Evolutionary conservation across 2,113 vertebrate genomes (phyloP).

Genomic region (Burhinus bistriatus): DNA sequence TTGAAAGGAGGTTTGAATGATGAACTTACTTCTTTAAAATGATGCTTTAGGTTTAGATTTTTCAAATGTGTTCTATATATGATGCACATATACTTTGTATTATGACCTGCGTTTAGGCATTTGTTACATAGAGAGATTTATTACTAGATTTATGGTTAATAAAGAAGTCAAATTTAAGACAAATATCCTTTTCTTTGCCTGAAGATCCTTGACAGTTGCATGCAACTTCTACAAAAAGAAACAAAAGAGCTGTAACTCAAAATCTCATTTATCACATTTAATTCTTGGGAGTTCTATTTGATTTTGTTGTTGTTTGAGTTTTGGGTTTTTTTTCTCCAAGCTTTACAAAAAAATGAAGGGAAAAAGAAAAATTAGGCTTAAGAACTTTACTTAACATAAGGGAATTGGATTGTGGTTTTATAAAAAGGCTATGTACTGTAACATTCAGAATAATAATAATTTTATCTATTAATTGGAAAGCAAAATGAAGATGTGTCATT

Average conservation of each 20-base stretch:
- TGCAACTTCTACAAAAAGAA: background rate
- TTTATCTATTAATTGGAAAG: background rate
- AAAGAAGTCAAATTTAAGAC: background rate
- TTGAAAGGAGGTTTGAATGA: constrained; percentile 1
- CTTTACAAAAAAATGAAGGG: background rate
- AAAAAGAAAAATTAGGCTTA: background rate
- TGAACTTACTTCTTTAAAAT: background rate
- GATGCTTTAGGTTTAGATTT: background rate
- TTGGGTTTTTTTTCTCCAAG: background rate
- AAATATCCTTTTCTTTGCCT: background rate
- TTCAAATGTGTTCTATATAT: background rate
- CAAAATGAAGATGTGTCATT: background rate
- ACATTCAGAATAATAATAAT: background rate
- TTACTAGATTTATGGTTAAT: background rate
- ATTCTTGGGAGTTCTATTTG: background rate
- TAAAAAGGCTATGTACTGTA: background rate
- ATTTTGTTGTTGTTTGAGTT: background rate
- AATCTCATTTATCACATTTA: background rate
- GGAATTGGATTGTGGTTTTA: background rate
- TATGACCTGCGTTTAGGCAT: background rate
- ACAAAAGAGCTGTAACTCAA: background rate
- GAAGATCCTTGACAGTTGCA: background rate
- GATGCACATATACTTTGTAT: background rate
- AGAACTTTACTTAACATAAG: background rate
- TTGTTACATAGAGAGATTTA: background rate